These are phyloP conservation scores for Microtus richardsoni DNA, from an alignment of 2,113 vertebrate species.

Conservation along the genomic window DNA sequence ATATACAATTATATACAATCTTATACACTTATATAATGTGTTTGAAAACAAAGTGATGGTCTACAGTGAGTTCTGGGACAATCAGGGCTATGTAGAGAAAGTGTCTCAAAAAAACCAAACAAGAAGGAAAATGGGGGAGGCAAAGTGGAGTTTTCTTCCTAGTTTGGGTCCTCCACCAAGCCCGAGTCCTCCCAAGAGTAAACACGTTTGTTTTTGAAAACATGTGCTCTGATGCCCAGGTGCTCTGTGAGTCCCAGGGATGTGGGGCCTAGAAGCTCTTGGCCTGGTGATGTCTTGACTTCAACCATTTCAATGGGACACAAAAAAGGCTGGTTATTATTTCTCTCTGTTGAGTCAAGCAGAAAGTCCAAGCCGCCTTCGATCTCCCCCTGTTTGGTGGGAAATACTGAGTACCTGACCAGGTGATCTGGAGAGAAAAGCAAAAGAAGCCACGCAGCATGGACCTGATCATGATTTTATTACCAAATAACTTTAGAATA, in stretches of 20 bases:
- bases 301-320: conserved; percentile 75
- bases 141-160: background rate
- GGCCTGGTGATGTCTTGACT: conserved; percentile 71
- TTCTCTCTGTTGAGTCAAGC: conserved; percentile 88
- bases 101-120: background rate
- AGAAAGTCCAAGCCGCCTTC: conserved; percentile 75
- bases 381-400: conserved; percentile 78
- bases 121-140: background rate
- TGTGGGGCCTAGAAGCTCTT: conserved; percentile 68
- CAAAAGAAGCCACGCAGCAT: conserved; percentile 92
- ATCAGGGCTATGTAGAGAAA: background rate
- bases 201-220: conserved; percentile 33
- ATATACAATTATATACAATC: too few relatives aligned
- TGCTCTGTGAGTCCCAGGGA: conserved; percentile 54
- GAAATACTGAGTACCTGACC: conserved; percentile 84
- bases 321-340: conserved; percentile 77
- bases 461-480: conserved; percentile 85
- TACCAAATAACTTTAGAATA: conserved; percentile 79
- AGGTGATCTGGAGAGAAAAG: conserved; percentile 87
- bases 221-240: conserved; percentile 67
- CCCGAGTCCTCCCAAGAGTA: background rate
- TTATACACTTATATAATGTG: background rate
- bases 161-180: background rate
- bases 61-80: background rate
- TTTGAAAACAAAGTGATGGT: background rate